Base-by-base conservation (phyloP, 2,888 invertebrate species). In the Periphyllus acericola region DNA sequence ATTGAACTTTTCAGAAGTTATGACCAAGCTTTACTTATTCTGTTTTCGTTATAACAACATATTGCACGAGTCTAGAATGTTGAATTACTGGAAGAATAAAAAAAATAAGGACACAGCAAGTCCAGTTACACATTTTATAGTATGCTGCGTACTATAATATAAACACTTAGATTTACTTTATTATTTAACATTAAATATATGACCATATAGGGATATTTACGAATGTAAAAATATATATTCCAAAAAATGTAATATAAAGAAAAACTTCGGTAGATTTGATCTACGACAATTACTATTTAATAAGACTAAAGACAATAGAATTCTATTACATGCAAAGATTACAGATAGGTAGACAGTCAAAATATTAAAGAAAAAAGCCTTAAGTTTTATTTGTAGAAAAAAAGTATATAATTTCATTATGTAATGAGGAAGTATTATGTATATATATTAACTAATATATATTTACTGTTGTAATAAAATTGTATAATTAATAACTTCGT, bases 11-110 rank as follows among this genome's bases (percentile, higher is more conserved):
- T 75, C 40, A 21, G 29, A 82, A 83, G 82, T 83, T 74, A 74
- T 74, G 55, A 55, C 19, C 21, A 14, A 66, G n/a, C 34, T 25
- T 71, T 52, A 5, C 11, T 36, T 66, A 17, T 74, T 82, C 32
- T 36, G 19, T 83, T 83, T 83, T 83, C 82, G 55, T 83, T 74
- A 29, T 19, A 52, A 72, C 55, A n/a, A 60, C 55, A 83, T 55
- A 36, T 74, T 36, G 19, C n/a, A 11, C 21, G 68, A 34, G 74
- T 83, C 60, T 36, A 36, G 52, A 75, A 83, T 66, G 36, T 60
- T 60, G 74, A 83, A 75, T 83, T 60, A 83, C 75, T 66, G 21
- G 40, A 75, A 75, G 66, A 83, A 83, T 75, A 83, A 36, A 80
- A 82, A 72, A 83, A 83, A 83, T 83, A 32, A 11, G 32, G 81